phyloP scores from a whole-genome alignment of 2,888 invertebrate genomes.

The Julus scanicus region DNA sequence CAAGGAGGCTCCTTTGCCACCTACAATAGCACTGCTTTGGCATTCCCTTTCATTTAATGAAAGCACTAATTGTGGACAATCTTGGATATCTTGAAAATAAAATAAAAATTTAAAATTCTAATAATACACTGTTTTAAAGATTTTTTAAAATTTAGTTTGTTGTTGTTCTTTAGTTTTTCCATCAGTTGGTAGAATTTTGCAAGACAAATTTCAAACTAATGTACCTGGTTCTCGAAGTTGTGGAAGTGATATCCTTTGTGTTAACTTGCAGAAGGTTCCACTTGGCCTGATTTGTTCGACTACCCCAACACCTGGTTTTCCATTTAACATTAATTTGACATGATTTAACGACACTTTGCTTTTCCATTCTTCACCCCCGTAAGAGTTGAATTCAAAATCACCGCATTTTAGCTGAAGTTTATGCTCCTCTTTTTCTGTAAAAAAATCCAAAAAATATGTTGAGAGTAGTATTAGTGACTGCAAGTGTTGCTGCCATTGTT shows the following conservation, averaged over 20 bases:
- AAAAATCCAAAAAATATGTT: not conserved
- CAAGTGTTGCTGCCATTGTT: not conserved
- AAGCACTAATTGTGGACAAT: conserved; percentile 62
- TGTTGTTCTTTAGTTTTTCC: no score
- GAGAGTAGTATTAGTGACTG: not conserved
- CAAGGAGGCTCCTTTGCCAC: conserved; percentile 83
- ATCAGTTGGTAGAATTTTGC: no score
- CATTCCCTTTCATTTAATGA: conserved; percentile 63
- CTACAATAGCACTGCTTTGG: conserved; percentile 72
- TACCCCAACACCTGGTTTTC: conserved; percentile 19
- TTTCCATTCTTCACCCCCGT: not conserved
- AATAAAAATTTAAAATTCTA: not conserved
- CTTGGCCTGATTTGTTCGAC: not conserved
- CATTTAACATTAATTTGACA: conserved; percentile 13
- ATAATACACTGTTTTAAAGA: no score
- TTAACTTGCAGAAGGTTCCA: not conserved
- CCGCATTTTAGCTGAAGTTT: not conserved
- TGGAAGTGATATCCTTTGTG: not conserved
- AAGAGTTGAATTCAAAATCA: not conserved
- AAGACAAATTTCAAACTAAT: not conserved
- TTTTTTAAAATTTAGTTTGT: no score
- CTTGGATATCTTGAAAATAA: not conserved
- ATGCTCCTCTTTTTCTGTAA: not conserved
- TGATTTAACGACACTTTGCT: not conserved
- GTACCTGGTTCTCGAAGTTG: conserved; percentile 47